phyloP scores from a whole-genome alignment of 2,888 invertebrate species.

The Caradrina kadenii region DNA sequence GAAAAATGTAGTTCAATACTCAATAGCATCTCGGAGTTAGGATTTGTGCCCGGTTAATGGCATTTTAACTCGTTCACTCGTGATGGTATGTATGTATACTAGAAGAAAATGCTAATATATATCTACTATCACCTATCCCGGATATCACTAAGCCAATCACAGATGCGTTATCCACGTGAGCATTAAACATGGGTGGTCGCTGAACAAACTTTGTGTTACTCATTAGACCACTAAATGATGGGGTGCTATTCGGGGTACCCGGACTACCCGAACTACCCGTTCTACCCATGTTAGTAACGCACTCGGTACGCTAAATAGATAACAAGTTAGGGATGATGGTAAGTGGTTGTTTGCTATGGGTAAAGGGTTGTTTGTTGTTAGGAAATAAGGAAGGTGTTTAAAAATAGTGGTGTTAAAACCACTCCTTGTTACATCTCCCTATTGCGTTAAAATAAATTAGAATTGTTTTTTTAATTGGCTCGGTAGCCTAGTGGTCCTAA shows the following conservation, averaged over 20 bases:
- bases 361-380: constrained; percentile 16
- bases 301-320: constrained; percentile 35
- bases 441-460: too few relatives aligned
- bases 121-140: too few relatives aligned
- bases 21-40: too few relatives aligned
- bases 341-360: constrained; percentile 14
- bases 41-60: too few relatives aligned
- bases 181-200: constrained; percentile 61
- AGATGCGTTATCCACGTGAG: constrained; percentile 37
- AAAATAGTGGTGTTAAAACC: neutral
- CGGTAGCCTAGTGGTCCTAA: too few relatives aligned
- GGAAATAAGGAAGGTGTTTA: neutral
- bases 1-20: too few relatives aligned
- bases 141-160: neutral
- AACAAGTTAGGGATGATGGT: constrained; percentile 40
- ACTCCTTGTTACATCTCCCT: neutral
- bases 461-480: too few relatives aligned
- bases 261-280: neutral
- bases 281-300: constrained; percentile 29
- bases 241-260: constrained; percentile 53
- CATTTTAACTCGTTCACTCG: too few relatives aligned
- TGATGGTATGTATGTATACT: too few relatives aligned
- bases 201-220: constrained; percentile 62
- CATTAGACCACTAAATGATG: constrained; percentile 65
- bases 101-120: too few relatives aligned